These are phyloP conservation scores for Glaucidium brasilianum DNA, from an alignment of 2,113 vertebrate genomes.

Conservation along the genomic window DNA sequence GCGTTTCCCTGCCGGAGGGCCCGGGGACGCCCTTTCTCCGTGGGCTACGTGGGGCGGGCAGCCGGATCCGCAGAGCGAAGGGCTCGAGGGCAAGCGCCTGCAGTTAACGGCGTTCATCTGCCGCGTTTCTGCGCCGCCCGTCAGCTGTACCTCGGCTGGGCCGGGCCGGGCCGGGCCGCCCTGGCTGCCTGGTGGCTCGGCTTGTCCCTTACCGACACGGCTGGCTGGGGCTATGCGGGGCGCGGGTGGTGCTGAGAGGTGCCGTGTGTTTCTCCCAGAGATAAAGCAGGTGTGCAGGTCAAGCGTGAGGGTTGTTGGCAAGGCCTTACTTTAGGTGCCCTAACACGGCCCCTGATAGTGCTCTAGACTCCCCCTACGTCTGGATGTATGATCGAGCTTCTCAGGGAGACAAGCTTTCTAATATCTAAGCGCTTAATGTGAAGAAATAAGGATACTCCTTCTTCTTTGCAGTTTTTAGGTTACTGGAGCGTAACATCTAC, in stretches of 20 bases:
- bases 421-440: fast-evolving
- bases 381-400: not conserved
- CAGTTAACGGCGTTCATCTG: too few species aligned
- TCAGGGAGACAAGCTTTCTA: too few species aligned
- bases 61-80: not conserved
- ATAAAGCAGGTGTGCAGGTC: fast-evolving
- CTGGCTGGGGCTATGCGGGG: not conserved
- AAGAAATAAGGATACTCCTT: not conserved
- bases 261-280: not conserved
- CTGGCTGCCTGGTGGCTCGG: too few species aligned
- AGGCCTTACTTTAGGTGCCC: fast-evolving
- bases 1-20: not conserved
- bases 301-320: fast-evolving
- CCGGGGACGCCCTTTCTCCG: too few species aligned
- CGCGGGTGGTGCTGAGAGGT: not conserved
- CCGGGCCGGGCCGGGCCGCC: not conserved
- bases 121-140: too few species aligned
- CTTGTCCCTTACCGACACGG: too few species aligned
- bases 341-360: fast-evolving
- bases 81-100: not conserved
- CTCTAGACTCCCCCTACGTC: fast-evolving
- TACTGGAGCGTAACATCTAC: not conserved
- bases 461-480: not conserved
- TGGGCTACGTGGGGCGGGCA: not conserved
- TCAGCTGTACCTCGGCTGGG: not conserved